phyloP scores from a whole-genome alignment of 2,888 invertebrate genomes.

The Patella ulyssiponensis region DNA sequence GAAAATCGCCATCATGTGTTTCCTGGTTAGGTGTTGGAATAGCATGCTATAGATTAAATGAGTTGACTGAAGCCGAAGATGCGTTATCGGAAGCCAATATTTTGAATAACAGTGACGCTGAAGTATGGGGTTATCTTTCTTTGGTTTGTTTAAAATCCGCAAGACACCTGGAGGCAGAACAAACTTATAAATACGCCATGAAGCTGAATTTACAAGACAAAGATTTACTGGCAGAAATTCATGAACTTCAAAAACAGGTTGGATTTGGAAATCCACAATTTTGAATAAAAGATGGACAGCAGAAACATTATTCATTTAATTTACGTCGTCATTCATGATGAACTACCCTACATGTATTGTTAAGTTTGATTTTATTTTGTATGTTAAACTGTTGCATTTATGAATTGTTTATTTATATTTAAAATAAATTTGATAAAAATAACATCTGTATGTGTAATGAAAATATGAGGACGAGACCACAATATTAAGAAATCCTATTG shows the following conservation, averaged over 20 bases:
- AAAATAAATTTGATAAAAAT: no score
- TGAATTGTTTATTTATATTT: no score
- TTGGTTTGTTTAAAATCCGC: slow-evolving; percentile 70
- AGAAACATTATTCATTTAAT: no score
- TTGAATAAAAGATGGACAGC: slow-evolving; percentile 31
- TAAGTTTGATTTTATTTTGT: no score
- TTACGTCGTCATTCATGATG: no score
- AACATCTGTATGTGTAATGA: no score
- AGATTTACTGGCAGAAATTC: slow-evolving; percentile 66
- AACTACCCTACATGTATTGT: no score
- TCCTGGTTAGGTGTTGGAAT: slow-evolving; percentile 73
- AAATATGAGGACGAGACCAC: no score
- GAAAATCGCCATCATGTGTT: slow-evolving; percentile 70
- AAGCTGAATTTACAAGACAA: slow-evolving; percentile 69
- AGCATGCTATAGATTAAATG: slow-evolving; percentile 71
- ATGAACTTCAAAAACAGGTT: slow-evolving; percentile 64
- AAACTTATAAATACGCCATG: slow-evolving; percentile 72
- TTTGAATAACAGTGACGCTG: slow-evolving; percentile 72
- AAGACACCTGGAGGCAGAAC: slow-evolving; percentile 71
- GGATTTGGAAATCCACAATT: slow-evolving; percentile 71
- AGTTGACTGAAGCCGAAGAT: slow-evolving; percentile 72
- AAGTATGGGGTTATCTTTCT: slow-evolving; percentile 73
- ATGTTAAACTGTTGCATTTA: no score
- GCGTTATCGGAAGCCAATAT: slow-evolving; percentile 73
- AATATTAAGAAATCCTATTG: no score